Conservation (phyloP, 2,797 vertebrate genomes). For the Sus cebifrons region DNA sequence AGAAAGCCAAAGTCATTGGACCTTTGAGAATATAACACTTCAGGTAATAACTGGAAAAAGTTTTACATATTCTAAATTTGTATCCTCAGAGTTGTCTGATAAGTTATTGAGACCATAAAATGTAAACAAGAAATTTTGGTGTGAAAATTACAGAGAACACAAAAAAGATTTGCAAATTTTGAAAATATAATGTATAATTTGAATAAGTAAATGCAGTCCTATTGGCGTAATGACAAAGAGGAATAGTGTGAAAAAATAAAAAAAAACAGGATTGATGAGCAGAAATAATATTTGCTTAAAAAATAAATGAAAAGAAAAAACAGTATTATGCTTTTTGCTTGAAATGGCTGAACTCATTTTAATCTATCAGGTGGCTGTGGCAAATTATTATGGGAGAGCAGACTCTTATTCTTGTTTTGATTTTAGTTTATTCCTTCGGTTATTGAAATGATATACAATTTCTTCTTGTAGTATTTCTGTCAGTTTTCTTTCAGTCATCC, state of each 20-base stretch:
- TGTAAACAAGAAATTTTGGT: not conserved
- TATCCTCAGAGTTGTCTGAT: not conserved
- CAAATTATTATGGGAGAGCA: not conserved
- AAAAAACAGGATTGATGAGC: not conserved
- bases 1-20: not conserved
- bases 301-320: not conserved
- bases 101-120: not conserved
- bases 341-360: conserved; percentile 46
- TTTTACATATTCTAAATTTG: not conserved
- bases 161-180: not conserved
- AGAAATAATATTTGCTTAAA: not conserved
- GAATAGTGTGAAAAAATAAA: not conserved
- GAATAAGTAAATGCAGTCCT: not conserved
- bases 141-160: not conserved
- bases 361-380: not conserved
- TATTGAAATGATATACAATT: conserved; percentile 52
- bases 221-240: not conserved
- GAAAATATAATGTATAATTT: not conserved
- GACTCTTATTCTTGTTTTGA: conserved; percentile 13
- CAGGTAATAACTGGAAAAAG: not conserved
- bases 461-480: conserved; percentile 53
- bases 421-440: conserved; percentile 36
- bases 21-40: not conserved
- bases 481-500: conserved; percentile 63
- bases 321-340: not conserved